Evolutionary conservation across 1,140 invertebrate genomes (phyloP).

Genomic region (Diorhabda carinulata): DNA sequence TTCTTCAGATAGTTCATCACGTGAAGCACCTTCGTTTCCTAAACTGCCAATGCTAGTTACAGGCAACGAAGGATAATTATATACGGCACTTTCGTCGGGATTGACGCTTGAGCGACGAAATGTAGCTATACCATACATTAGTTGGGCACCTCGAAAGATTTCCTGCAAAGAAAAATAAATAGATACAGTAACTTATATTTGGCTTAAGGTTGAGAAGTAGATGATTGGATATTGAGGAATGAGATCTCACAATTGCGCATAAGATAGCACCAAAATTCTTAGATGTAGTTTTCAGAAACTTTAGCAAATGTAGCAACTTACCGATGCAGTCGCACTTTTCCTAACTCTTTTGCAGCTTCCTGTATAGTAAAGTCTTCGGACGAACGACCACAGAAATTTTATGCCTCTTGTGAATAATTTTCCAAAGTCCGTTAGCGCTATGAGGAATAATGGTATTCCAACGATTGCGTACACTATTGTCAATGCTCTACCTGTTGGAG

Average conservation of each 20-base stretch:
- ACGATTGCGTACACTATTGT: conserved; percentile 93
- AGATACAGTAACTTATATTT: background rate
- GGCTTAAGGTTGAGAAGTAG: no score
- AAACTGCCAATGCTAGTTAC: conserved; percentile 41
- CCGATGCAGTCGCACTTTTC: conserved; percentile 69
- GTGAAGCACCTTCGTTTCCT: background rate
- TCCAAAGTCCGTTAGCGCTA: conserved; percentile 87
- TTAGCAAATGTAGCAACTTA: conserved; percentile 42
- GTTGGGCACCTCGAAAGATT: conserved; percentile 75
- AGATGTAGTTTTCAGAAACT: no score
- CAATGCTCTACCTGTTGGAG: conserved; percentile 74
- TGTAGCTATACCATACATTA: conserved; percentile 72
- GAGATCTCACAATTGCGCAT: no score
- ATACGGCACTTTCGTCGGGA: conserved; percentile 25
- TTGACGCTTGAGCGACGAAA: conserved; percentile 66
- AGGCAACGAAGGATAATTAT: conserved; percentile 34
- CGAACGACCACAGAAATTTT: conserved; percentile 89
- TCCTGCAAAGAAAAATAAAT: conserved; percentile 53
- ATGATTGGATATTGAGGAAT: no score
- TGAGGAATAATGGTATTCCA: conserved; percentile 90
- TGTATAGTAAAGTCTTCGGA: conserved; percentile 80
- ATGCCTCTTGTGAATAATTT: conserved; percentile 88
- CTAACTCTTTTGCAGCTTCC: conserved; percentile 76
- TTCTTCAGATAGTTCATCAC: conserved; percentile 16
- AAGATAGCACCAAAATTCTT: no score